phyloP scores from a whole-genome alignment of 2,797 vertebrate genomes.

The Bradypus variegatus region DNA sequence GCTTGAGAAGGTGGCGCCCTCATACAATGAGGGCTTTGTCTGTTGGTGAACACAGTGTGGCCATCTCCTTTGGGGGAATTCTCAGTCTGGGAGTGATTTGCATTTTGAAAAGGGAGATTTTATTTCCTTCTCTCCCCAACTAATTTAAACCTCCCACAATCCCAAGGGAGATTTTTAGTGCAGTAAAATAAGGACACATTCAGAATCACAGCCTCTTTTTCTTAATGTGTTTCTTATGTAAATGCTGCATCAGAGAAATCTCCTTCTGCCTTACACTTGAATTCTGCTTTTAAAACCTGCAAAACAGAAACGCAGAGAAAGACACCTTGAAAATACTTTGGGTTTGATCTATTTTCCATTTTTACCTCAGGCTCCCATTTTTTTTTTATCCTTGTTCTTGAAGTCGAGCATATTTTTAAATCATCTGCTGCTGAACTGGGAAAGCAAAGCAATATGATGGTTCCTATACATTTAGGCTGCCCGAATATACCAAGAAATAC shows the following conservation, averaged over 20 bases:
- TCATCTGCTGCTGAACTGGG: constrained; percentile 6
- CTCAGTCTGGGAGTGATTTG: background rate
- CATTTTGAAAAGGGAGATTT: constrained; percentile 20
- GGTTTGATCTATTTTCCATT: constrained; percentile 51
- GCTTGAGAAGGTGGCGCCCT: background rate
- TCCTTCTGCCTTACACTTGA: constrained; percentile 42
- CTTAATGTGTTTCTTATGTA: constrained; percentile 61
- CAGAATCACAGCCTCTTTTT: constrained; percentile 54
- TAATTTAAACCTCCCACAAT: constrained; percentile 37
- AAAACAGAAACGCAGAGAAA: constrained; percentile 51
- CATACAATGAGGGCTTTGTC: constrained; percentile 25
- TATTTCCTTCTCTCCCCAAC: constrained; percentile 39
- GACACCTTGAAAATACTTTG: constrained; percentile 55
- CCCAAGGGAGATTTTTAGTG: constrained; percentile 46
- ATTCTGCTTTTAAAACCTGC: constrained; percentile 56
- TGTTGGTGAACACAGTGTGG: background rate
- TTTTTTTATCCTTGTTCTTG: constrained; percentile 30
- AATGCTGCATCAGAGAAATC: constrained; percentile 46
- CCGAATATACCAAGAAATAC: background rate
- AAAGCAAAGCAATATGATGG: constrained; percentile 1
- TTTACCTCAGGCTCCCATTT: constrained; percentile 42
- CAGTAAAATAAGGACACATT: constrained; percentile 40
- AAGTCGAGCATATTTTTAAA: constrained; percentile 50
- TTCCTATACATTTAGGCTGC: background rate
- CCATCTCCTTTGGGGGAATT: background rate